A percentile compares a stretch with the other conserved stretches of the same genome.
phyloP scores from a whole-genome alignment of 2,797 vertebrate species.

The Siniperca undulata region DNA sequence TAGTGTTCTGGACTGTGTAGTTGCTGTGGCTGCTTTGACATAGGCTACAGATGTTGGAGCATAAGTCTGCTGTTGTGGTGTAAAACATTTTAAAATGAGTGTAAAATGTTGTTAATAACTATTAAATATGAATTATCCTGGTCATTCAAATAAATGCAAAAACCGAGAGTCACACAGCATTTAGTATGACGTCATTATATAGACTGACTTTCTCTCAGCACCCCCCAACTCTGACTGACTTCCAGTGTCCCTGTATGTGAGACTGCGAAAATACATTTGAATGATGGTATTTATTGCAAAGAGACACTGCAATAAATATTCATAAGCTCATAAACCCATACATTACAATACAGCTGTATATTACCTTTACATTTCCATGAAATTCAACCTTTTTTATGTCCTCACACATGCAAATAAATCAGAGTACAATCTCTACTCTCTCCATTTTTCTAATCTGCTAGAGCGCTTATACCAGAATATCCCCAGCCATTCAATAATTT shows the following conservation, averaged over 20 bases:
- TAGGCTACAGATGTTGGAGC: too few relatives aligned
- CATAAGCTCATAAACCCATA: not conserved
- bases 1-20: too few relatives aligned
- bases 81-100: not conserved
- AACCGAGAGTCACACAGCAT: not conserved
- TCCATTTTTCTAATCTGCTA: not conserved
- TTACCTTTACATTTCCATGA: not conserved
- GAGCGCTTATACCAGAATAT: conserved; percentile 9
- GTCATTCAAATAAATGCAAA: not conserved
- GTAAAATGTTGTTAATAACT: not conserved
- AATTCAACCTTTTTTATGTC: not conserved
- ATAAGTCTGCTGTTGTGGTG: too few relatives aligned
- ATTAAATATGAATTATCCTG: not conserved
- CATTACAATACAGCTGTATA: not conserved
- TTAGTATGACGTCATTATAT: not conserved
- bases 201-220: not conserved
- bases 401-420: conserved; percentile 10
- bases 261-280: not conserved
- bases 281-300: not conserved
- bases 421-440: not conserved
- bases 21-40: too few relatives aligned
- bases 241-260: not conserved
- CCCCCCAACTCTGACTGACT: not conserved
- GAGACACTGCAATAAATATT: not conserved
- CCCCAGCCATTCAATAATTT: conserved; percentile 54